A percentile compares a stretch with the other conserved stretches of the same genome.
These are phyloP conservation scores for Caenorhabditis afra DNA, from an alignment of 2,888 invertebrate genomes.

Conservation along the genomic window DNA sequence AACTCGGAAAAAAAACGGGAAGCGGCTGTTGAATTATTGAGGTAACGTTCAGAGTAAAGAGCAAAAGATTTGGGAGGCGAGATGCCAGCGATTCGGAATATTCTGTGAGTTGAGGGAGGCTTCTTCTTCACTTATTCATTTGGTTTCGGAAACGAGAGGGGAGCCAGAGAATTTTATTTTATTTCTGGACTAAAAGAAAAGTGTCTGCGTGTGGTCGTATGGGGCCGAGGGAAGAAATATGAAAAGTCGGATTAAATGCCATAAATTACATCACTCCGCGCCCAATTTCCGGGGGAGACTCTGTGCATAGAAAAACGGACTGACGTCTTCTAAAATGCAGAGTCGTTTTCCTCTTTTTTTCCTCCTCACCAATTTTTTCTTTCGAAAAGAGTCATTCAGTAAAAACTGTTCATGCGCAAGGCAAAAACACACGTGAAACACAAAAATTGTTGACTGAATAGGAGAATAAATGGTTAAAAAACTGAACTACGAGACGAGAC, in stretches of 20 bases:
- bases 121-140: too few relatives aligned
- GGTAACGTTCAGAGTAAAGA: background rate
- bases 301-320: conserved; percentile 20
- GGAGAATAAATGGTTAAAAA: too few relatives aligned
- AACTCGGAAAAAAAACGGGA: too few relatives aligned
- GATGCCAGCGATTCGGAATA: conserved; percentile 5
- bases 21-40: background rate
- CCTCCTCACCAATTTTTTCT: conserved; percentile 15
- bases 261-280: conserved; percentile 57
- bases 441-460: too few relatives aligned
- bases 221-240: conserved; percentile 33
- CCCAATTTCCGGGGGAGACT: conserved; percentile 44
- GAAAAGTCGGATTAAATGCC: conserved; percentile 55
- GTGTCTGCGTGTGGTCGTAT: background rate
- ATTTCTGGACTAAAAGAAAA: conserved; percentile 1
- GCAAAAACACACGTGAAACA: too few relatives aligned
- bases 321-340: conserved; percentile 31
- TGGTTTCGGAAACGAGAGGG: conserved; percentile 20
- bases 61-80: too few relatives aligned
- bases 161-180: background rate
- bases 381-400: too few relatives aligned
- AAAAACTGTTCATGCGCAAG: too few relatives aligned
- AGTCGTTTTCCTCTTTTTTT: background rate
- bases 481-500: too few relatives aligned
- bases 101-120: conserved; percentile 27